Conservation (phyloP, 2,797 vertebrate species). For the Peromyscus aztecus region DNA sequence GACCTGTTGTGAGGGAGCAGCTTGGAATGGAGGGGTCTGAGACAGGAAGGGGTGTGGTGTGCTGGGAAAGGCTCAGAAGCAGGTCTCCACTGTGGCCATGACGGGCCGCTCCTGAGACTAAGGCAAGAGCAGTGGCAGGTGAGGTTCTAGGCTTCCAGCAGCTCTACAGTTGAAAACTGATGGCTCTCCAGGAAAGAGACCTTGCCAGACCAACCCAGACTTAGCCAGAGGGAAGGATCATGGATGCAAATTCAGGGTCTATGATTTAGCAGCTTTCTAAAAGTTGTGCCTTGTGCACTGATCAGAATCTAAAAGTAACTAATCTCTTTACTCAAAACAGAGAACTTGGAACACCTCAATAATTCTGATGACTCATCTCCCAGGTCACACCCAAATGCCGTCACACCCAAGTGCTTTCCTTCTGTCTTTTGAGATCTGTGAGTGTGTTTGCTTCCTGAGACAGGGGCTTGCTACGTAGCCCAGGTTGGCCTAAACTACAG, state of each 20-base stretch:
- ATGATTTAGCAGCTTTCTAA: background rate
- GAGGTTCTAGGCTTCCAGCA: background rate
- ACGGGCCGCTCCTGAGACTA: background rate
- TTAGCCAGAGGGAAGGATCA: background rate
- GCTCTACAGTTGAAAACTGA: background rate
- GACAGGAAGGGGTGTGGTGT: background rate
- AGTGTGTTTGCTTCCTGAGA: background rate
- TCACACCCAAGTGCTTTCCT: background rate
- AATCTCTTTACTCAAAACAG: background rate
- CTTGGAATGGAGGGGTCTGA: background rate
- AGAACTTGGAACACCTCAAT: background rate
- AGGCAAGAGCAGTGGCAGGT: background rate
- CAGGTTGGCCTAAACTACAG: background rate
- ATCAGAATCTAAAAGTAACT: background rate
- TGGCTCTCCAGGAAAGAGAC: background rate
- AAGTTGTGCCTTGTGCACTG: background rate
- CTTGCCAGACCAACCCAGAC: background rate
- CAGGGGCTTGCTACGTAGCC: background rate
- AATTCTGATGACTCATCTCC: background rate
- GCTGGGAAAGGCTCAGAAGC: background rate
- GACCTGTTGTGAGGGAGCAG: background rate
- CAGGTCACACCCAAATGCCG: background rate
- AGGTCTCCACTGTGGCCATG: no score
- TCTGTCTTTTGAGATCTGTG: background rate
- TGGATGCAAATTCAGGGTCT: background rate